phyloP scores from a whole-genome alignment of 2,888 invertebrate species.

The Synanthedon andrenaeformis region DNA sequence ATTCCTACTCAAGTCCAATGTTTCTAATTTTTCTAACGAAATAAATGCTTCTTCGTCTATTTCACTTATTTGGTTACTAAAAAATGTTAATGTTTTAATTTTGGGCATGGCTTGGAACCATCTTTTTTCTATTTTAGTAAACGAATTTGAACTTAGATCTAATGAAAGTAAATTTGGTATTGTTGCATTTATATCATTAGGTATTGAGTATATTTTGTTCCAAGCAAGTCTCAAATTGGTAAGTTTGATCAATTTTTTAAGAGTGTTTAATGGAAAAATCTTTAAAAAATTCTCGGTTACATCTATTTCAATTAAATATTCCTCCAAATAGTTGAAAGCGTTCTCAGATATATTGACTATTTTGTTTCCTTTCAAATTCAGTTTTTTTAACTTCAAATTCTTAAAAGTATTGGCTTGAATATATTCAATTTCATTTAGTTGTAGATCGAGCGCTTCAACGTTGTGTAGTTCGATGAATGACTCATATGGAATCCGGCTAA shows the following conservation, averaged over 20 bases:
- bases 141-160: constrained; percentile 88
- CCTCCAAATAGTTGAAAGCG: constrained; percentile 83
- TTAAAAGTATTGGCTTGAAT: constrained; percentile 87
- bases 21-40: constrained; percentile 79
- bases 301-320: constrained; percentile 83
- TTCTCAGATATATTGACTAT: constrained; percentile 85
- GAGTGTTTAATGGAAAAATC: constrained; percentile 82
- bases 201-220: constrained; percentile 84
- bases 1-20: constrained; percentile 89
- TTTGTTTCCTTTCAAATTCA: constrained; percentile 87
- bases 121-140: constrained; percentile 79
- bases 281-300: constrained; percentile 89
- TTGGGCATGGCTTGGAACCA: constrained; percentile 86
- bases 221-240: constrained; percentile 80
- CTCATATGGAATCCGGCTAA: constrained; percentile 81
- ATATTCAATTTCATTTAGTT: constrained; percentile 86
- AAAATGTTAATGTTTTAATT: constrained; percentile 82
- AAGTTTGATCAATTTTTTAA: constrained; percentile 80
- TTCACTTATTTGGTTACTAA: constrained; percentile 84
- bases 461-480: constrained; percentile 78
- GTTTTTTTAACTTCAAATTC: constrained; percentile 81
- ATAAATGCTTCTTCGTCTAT: constrained; percentile 84
- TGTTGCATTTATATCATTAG: constrained; percentile 78
- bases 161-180: constrained; percentile 80
- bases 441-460: constrained; percentile 82